Evolutionary conservation across 2,888 invertebrate genomes (phyloP).

Genomic region (Drosophila antonietae): DNA sequence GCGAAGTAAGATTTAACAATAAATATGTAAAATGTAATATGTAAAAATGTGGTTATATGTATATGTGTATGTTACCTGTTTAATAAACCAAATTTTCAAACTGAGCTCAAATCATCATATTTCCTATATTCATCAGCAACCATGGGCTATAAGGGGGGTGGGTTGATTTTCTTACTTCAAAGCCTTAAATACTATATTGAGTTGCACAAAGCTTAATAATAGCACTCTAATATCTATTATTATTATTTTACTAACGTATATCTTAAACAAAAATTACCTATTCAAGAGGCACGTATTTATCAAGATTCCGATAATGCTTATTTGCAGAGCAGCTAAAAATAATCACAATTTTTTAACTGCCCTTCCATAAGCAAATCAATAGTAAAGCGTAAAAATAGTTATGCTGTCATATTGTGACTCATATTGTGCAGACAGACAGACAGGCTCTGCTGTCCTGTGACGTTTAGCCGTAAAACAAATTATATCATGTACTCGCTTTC

Average conservation of each 20-base stretch:
- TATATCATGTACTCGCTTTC: constrained; percentile 14
- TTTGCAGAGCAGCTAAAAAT: not conserved
- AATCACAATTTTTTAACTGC: constrained; percentile 1
- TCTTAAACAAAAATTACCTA: not conserved
- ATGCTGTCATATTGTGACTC: constrained; percentile 59
- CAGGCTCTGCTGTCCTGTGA: constrained; percentile 45
- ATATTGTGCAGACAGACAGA: constrained; percentile 19
- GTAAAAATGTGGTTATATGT: constrained; percentile 52
- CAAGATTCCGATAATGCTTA: not conserved
- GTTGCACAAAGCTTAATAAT: too few relatives aligned
- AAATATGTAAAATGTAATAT: constrained; percentile 42
- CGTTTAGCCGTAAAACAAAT: constrained; percentile 43
- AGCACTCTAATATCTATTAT: not conserved
- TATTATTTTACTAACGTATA: not conserved
- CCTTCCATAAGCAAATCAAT: constrained; percentile 45
- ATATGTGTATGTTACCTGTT: constrained; percentile 56
- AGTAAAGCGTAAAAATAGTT: constrained; percentile 46
- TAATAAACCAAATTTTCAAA: constrained; percentile 60
- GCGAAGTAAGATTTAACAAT: constrained; percentile 66
- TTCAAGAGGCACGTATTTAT: not conserved
- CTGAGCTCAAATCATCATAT: constrained; percentile 17
- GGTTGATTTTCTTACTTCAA: too few relatives aligned
- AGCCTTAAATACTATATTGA: too few relatives aligned
- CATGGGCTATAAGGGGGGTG: too few relatives aligned
- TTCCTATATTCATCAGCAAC: too few relatives aligned